Percentiles rank a stretch among this genome's conserved stretches.
Conservation (phyloP, 2,888 invertebrate genomes). For the Mimas tiliae region DNA sequence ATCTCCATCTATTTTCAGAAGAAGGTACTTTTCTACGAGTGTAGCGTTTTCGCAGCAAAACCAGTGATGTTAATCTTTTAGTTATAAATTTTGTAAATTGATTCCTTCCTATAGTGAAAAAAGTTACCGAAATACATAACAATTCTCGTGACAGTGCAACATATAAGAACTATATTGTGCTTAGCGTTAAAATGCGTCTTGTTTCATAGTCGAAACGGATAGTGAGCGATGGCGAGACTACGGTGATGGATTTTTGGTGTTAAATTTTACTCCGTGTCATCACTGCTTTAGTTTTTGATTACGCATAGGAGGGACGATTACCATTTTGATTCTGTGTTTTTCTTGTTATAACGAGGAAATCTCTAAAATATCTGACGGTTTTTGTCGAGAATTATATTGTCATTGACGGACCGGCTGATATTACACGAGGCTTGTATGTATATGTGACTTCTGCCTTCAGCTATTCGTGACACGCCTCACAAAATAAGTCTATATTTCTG, state of each 20-base stretch:
- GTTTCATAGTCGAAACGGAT: conserved; percentile 83
- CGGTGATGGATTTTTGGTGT: conserved; percentile 85
- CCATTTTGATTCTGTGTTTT: conserved; percentile 72
- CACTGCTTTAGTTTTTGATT: conserved; percentile 76
- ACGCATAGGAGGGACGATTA: conserved; percentile 69
- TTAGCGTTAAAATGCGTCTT: conserved; percentile 83
- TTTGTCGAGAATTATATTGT: conserved; percentile 81
- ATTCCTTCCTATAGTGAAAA: conserved; percentile 74
- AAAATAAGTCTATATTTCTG: conserved; percentile 83
- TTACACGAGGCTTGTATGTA: conserved; percentile 86
- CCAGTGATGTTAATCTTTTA: conserved; percentile 87
- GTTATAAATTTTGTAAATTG: conserved; percentile 83
- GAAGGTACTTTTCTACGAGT: conserved; percentile 87
- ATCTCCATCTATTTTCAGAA: conserved; percentile 90
- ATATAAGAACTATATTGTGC: conserved; percentile 75
- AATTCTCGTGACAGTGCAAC: conserved; percentile 80
- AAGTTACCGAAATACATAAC: conserved; percentile 73
- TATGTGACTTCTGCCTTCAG: conserved; percentile 84
- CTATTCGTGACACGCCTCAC: conserved; percentile 85
- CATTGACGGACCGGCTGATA: conserved; percentile 86
- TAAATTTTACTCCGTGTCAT: conserved; percentile 84
- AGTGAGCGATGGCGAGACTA: conserved; percentile 85
- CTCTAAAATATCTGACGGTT: conserved; percentile 70
- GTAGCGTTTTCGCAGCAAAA: conserved; percentile 86
- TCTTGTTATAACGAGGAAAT: conserved; percentile 69